Conservation (phyloP, 1,140 invertebrate genomes). For the Telenomus remus region DNA sequence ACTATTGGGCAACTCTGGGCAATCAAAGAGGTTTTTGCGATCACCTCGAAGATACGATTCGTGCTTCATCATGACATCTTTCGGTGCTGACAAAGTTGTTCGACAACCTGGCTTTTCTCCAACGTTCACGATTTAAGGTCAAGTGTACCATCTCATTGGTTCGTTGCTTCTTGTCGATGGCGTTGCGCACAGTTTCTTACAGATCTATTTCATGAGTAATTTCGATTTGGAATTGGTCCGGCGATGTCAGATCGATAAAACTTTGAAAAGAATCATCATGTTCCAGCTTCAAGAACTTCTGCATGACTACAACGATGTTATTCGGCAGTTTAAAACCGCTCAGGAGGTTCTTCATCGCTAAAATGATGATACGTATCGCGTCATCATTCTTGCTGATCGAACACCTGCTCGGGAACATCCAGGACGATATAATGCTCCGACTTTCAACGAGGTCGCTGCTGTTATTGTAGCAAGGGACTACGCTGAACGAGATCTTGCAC, state of each 20-base stretch:
- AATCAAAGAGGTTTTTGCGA: slow-evolving; percentile 67
- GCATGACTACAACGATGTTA: slow-evolving; percentile 68
- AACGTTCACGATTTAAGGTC: slow-evolving; percentile 60
- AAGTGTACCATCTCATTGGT: slow-evolving; percentile 67
- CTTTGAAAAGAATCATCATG: slow-evolving; percentile 64
- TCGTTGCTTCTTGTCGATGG: slow-evolving; percentile 40
- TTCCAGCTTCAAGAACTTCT: slow-evolving; percentile 63
- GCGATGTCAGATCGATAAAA: slow-evolving; percentile 59
- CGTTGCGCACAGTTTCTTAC: slow-evolving; percentile 58
- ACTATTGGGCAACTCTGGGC: too few relatives aligned
- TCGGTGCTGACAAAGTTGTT: slow-evolving; percentile 63
- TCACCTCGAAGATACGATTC: slow-evolving; percentile 69
- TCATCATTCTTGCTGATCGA: slow-evolving; percentile 68
- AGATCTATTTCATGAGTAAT: slow-evolving; percentile 71
- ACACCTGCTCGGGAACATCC: slow-evolving; percentile 68
- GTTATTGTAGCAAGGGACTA: slow-evolving; percentile 59
- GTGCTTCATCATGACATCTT: slow-evolving; percentile 70
- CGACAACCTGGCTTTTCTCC: slow-evolving; percentile 48
- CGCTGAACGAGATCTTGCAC: slow-evolving; percentile 69
- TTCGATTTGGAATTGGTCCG: slow-evolving; percentile 66
- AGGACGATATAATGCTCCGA: slow-evolving; percentile 66
- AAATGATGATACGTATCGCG: too few relatives aligned
- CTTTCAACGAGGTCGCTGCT: slow-evolving; percentile 58
- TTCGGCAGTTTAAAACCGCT: slow-evolving; percentile 68
- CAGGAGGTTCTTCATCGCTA: slow-evolving; percentile 24